phyloP scores from a whole-genome alignment of 2,888 invertebrate genomes.

The Leptinotarsa peninsularis region DNA sequence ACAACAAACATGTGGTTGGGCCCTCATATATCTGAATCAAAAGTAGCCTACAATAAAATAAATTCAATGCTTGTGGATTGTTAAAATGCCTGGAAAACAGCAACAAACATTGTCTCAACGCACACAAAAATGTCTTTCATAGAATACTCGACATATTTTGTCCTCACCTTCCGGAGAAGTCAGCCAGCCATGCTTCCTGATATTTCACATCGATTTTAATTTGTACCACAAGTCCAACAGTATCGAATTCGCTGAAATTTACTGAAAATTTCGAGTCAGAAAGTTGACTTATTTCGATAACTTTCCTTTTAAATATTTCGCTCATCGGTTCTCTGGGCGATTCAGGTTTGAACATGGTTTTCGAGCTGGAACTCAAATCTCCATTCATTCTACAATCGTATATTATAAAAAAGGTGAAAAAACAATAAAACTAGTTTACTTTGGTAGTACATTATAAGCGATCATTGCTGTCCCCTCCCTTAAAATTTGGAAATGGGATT shows the following conservation, averaged over 20 bases:
- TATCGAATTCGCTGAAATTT: constrained; percentile 78
- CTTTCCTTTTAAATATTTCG: constrained; percentile 53
- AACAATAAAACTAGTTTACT: constrained; percentile 51
- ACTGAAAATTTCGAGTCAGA: constrained; percentile 62
- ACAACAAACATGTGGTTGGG: constrained; percentile 65
- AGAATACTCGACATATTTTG: constrained; percentile 61
- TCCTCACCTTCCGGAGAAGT: constrained; percentile 69
- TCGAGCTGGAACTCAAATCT: constrained; percentile 52
- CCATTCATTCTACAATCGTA: constrained; percentile 53
- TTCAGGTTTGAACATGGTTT: constrained; percentile 53
- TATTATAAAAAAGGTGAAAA: background rate
- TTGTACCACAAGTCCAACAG: constrained; percentile 75
- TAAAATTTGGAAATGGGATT: constrained; percentile 70
- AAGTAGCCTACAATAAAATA: constrained; percentile 60
- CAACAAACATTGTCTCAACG: too few relatives aligned
- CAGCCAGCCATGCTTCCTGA: constrained; percentile 74
- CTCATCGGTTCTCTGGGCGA: constrained; percentile 18
- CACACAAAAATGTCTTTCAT: too few relatives aligned
- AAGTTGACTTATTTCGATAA: constrained; percentile 67
- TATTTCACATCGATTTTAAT: constrained; percentile 68
- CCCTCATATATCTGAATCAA: constrained; percentile 66
- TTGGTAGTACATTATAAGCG: constrained; percentile 71
- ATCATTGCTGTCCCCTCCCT: constrained; percentile 74
- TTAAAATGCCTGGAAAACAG: background rate
- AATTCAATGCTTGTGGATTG: background rate